These are phyloP conservation scores for Clarias gariepinus DNA, from an alignment of 2,113 vertebrate species.

Conservation along the genomic window DNA sequence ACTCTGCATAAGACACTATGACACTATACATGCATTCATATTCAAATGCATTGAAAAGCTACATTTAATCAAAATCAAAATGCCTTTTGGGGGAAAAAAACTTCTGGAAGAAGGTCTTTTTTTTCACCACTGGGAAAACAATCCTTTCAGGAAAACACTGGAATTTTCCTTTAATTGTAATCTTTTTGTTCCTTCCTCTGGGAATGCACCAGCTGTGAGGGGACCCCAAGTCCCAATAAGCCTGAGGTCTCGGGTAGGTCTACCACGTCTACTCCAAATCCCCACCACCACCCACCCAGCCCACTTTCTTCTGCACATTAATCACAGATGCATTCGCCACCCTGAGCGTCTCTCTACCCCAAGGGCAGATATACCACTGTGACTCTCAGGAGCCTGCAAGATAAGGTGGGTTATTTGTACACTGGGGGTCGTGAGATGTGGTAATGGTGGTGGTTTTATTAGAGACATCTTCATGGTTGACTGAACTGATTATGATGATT, in stretches of 20 bases:
- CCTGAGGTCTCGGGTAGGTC: slow-evolving; percentile 33
- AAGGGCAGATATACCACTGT: slow-evolving; percentile 16
- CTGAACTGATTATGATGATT: slow-evolving; percentile 1
- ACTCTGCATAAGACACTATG: not conserved
- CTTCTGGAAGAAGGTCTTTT: not conserved
- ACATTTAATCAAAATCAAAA: not conserved
- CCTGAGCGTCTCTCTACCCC: slow-evolving; percentile 35
- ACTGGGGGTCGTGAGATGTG: not conserved
- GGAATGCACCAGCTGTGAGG: slow-evolving; percentile 54
- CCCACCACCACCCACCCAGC: slow-evolving; percentile 22
- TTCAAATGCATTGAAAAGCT: not conserved
- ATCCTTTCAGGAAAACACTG: slow-evolving; percentile 10
- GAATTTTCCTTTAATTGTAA: slow-evolving; percentile 20
- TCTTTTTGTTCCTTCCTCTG: slow-evolving; percentile 49
- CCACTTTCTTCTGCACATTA: slow-evolving; percentile 49
- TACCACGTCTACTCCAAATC: not conserved
- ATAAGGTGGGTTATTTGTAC: slow-evolving; percentile 11
- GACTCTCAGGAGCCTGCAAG: slow-evolving; percentile 16
- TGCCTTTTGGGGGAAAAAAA: not conserved
- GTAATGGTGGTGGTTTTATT: slow-evolving; percentile 12
- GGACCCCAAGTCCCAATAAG: slow-evolving; percentile 18
- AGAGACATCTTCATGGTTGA: slow-evolving; percentile 40
- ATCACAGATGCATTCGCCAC: slow-evolving; percentile 45
- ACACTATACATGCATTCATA: not conserved
- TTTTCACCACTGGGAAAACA: slow-evolving; percentile 1